Base-by-base conservation (phyloP, 2,113 vertebrate species). In the Aepyceros melampus region DNA sequence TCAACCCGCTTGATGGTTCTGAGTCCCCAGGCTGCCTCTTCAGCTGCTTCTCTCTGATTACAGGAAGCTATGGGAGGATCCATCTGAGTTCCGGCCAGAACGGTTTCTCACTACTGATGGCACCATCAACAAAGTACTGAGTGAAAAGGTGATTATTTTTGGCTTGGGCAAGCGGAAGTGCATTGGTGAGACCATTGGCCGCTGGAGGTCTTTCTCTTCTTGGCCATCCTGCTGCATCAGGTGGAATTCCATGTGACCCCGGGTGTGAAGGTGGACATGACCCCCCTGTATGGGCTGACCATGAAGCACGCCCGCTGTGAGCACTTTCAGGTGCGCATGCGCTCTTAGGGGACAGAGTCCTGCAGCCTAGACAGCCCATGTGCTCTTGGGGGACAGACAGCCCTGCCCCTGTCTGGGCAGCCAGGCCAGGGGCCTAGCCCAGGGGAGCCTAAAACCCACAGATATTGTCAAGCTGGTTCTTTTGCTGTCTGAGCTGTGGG, bases 81-180 rank as follows among this genome's bases (percentile, higher is more conserved):
- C 99, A 0, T 98, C 96, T 0, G 55, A 89, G 49, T 99, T 99
- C 98, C 98, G 96, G 13, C 99, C 99, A 0, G 99, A 99, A 55
- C 99, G 99, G 1, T 99, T 99, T 98, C 99, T 99, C 74, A 98
- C 17, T 0, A 2, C 91, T 0, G 47, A 98, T 0, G 99, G 99
- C 64, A 98, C 97, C 0, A 5, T 99, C 56, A 99, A 98, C 98
- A 99, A 98, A 79, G 0, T 29, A 0, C 98, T 99, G 16, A 97
- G 98, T 0, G 99, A 99, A 92, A 99, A 99, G 97, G 98, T 99
- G 87, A 33, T 99, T 97, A 0, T 91, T 2, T 99, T 99, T 0
- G 99, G 99, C 14, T 23, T 99, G 98, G 99, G 99, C 64, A 99
- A 99, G 97, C 98, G 99, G 3, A 99, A 99, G 17, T 99, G 99